Base-by-base conservation (phyloP, 2,888 invertebrate species). In the Molorchus minor region DNA sequence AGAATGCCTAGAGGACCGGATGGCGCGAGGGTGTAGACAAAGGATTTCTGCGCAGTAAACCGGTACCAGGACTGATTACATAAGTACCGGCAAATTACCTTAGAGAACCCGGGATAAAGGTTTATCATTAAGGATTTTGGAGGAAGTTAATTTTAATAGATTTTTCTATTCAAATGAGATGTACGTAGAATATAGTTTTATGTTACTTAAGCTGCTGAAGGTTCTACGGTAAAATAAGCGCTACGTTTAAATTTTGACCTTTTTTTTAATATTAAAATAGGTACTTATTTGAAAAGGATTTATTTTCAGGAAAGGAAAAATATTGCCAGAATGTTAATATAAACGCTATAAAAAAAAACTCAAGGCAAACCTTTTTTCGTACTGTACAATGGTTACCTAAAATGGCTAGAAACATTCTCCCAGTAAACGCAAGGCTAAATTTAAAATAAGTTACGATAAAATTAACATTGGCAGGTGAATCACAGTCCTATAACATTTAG, bases 1-100 rank as follows among this genome's bases (percentile, higher is more conserved):
- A 86, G 96, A 51, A 86, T 92, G 77, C 96, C 96, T 0, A 86
- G 89, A 56, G 96, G 93, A 2, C 96, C 96, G 0, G 96, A 96
- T 81, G 95, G 94, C 41, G 93, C 94, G 88, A 67, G 96, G 96
- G 20, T 96, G 96, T 83, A 88, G 89, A 83, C 88, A 89, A 63
- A 77, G 77, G 59, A 69, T 79, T 53, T 69, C 72, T 3, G 74
- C 73, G 20, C 74, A 74, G 58, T 75, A 68, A 56, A 44, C 20
- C 12, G n/a, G 8, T 8, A 43, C 13, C 7, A 13, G 25, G 19
- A 47, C 13, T 19, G 13, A 49, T 17, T 40, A 29, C 20, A 19
- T 41, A 35, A 16, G 41, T 52, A 41, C 20, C 8, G 25, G 25
- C n/a, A n/a, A n/a, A n/a, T n/a, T n/a, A n/a, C n/a, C n/a, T n/a